Evolutionary conservation across 2,888 invertebrate genomes (phyloP).

Genomic region (Neoascia interrupta): DNA sequence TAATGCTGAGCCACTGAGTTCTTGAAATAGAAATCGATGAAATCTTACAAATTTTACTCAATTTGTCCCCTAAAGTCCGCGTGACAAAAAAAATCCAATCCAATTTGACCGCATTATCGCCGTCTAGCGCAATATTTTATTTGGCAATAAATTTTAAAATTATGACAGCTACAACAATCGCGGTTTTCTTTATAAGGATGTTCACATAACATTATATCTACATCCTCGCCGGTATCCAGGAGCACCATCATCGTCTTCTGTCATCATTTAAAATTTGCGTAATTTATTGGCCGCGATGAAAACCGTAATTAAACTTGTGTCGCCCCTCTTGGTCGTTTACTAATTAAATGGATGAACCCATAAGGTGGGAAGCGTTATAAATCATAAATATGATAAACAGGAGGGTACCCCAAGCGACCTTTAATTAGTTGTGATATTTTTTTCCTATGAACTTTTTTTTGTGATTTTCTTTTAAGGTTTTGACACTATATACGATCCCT

Average conservation of each 20-base stretch:
- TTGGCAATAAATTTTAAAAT: slow-evolving; percentile 18
- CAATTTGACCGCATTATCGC: no score
- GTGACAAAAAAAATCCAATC: no score
- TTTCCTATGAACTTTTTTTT: slow-evolving; percentile 11
- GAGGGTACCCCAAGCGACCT: slow-evolving; percentile 33
- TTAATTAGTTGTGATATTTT: slow-evolving; percentile 43
- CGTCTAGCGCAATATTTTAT: neutral
- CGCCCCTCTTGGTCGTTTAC: slow-evolving; percentile 36
- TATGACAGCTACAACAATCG: slow-evolving; percentile 14
- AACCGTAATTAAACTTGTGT: slow-evolving; percentile 58
- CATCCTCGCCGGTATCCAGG: neutral
- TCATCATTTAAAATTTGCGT: slow-evolving; percentile 46
- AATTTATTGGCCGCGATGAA: slow-evolving; percentile 48
- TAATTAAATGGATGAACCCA: slow-evolving; percentile 34
- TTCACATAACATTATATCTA: neutral
- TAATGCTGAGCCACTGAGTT: no score
- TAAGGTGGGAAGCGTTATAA: slow-evolving; percentile 22
- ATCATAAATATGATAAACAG: slow-evolving; percentile 56
- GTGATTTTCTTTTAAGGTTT: neutral
- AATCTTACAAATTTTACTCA: no score
- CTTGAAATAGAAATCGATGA: no score
- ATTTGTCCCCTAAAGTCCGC: no score
- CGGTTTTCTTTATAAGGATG: slow-evolving; percentile 15
- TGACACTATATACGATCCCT: no score
- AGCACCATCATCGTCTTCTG: no score